Evolutionary conservation across 2,888 invertebrate genomes (phyloP).

Genomic region (Acleris laterana): DNA sequence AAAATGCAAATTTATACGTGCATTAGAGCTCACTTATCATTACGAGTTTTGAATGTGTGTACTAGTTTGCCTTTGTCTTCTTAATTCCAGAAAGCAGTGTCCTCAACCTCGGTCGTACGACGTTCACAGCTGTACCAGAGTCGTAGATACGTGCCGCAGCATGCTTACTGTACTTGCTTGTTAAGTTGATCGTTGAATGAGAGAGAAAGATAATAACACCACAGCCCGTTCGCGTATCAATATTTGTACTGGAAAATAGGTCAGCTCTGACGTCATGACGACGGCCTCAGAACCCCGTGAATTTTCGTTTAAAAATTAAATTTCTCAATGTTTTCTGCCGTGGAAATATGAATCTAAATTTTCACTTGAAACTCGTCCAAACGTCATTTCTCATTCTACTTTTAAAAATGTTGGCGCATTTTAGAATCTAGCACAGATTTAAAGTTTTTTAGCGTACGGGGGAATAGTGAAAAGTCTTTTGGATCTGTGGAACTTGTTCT

Average conservation of each 20-base stretch:
- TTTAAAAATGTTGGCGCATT: slow-evolving; percentile 7
- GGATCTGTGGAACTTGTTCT: background rate
- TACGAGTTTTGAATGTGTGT: too few species aligned
- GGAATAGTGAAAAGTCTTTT: background rate
- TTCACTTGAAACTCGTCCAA: slow-evolving; percentile 21
- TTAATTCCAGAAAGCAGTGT: too few species aligned
- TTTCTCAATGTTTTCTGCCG: slow-evolving; percentile 18
- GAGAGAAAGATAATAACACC: background rate
- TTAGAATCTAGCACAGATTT: background rate
- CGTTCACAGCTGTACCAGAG: too few species aligned
- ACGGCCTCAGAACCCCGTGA: background rate
- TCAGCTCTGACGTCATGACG: slow-evolving; percentile 17
- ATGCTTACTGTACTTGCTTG: too few species aligned
- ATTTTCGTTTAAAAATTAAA: slow-evolving; percentile 4
- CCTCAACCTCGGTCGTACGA: too few species aligned
- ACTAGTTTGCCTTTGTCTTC: too few species aligned
- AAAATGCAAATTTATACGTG: too few species aligned
- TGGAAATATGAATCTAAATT: slow-evolving; percentile 20
- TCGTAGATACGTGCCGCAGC: too few species aligned
- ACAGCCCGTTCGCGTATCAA: slow-evolving; percentile 9
- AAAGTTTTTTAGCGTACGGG: slow-evolving; percentile 6
- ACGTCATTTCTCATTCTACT: slow-evolving; percentile 15
- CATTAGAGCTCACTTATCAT: too few species aligned
- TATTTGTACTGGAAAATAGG: slow-evolving; percentile 14
- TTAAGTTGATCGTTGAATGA: too few species aligned